Evolutionary conservation across 2,888 invertebrate genomes (phyloP), one percentile per base, ranked within the genome.

Genomic region (Empis livida): DNA sequence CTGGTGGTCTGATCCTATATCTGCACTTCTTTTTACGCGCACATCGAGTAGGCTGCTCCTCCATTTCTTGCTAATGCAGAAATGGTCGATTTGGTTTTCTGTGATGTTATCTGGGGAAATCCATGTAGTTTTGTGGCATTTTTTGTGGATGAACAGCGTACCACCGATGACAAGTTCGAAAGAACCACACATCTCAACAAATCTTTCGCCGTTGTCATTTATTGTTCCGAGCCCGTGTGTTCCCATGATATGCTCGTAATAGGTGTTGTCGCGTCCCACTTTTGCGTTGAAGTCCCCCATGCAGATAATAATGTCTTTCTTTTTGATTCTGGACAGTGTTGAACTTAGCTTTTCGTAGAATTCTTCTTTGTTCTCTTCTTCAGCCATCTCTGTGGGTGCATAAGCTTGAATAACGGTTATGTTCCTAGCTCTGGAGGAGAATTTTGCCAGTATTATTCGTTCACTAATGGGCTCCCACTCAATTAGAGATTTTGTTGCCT

Each of bases 371-470:
- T 4, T 31, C n/a, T 32, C 32, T 14, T 42, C 9, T 9, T 42
- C 35, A 10, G 46, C 42, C 9, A 30, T 3, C 15, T 44, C 44
- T 6, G 38, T 38, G 37, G 45, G 45, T 17, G 45, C 45, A 15
- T 40, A 45, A 5, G 14, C 27, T 45, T 45, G 40, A 6, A 39
- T n/a, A n/a, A 39, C 31, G 5, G 14, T 38, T 3, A 45, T 38
- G 27, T 45, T 35, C 15, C 35, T 17, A 13, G n/a, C 44, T n/a
- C 42, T 16, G 5, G 10, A 23, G 44, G 51, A 49, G 48, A 48
- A 51, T 49, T 51, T 51, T 49, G 51, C 53, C 49, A 44, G 51
- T 47, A 46, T 38, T 23, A 50, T 45, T 10, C 45, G 45, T 11
- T 45, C 40, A 27, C 14, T 17, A 3, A 39, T 11, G 16, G 39